Percentiles rank a stretch among this genome's conserved stretches.
phyloP scores from a whole-genome alignment of 2,797 vertebrate genomes.

The Rhinichthys osculus region DNA sequence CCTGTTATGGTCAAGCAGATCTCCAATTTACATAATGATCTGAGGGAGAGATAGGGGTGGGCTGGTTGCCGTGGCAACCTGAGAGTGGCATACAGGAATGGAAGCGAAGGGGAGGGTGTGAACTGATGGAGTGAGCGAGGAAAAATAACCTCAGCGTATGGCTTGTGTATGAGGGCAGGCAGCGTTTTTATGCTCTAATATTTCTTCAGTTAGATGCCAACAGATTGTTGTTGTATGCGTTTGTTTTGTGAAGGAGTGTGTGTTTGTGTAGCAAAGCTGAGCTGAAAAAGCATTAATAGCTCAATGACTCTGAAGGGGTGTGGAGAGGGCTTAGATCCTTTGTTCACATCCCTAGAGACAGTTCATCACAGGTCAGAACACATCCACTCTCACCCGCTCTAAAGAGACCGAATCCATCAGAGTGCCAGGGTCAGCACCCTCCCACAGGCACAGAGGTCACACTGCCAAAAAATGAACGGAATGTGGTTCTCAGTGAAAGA shows the following conservation, averaged over 20 bases:
- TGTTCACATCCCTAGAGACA: conserved; percentile 46
- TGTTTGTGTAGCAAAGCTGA: conserved; percentile 17
- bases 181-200: not conserved
- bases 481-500: conserved; percentile 68
- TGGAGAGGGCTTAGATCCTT: conserved; percentile 45
- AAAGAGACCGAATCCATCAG: conserved; percentile 63
- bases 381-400: conserved; percentile 48
- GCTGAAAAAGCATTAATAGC: conserved; percentile 37
- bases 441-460: conserved; percentile 59
- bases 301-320: conserved; percentile 48
- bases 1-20: conserved; percentile 83
- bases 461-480: conserved; percentile 72
- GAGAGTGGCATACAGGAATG: conserved; percentile 63
- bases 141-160: not conserved
- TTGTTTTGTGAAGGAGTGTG: conserved; percentile 43
- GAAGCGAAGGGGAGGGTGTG: conserved; percentile 61
- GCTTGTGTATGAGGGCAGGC: conserved; percentile 35
- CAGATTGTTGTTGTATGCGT: conserved; percentile 24
- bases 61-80: conserved; percentile 87
- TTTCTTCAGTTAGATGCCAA: not conserved
- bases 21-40: conserved; percentile 89
- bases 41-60: conserved; percentile 81
- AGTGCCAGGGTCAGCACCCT: conserved; percentile 67
- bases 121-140: conserved; percentile 10
- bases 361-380: conserved; percentile 51